Conservation (phyloP, 2,888 invertebrate species). For the Neria commutata region DNA sequence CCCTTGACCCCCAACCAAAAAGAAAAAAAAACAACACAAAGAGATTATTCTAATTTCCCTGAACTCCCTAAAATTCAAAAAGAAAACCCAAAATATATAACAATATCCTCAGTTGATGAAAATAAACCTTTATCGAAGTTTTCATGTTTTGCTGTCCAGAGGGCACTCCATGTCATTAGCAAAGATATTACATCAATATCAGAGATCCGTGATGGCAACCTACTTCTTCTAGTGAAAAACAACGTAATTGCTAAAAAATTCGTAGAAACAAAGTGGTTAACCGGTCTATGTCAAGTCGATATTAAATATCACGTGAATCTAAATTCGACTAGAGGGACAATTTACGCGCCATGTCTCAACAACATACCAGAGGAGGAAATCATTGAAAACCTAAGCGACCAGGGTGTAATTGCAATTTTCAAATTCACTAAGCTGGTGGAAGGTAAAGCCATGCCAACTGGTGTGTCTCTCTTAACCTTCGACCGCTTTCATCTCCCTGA, state of each 20-base stretch:
- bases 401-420: slow-evolving; percentile 11
- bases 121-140: not conserved
- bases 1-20: not conserved
- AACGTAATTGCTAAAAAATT: not conserved
- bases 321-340: slow-evolving; percentile 7
- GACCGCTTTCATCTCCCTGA: no score
- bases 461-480: slow-evolving; percentile 8
- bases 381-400: slow-evolving; percentile 3
- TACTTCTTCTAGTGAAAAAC: not conserved
- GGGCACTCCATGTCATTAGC: not conserved
- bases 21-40: not conserved
- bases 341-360: slow-evolving; percentile 6
- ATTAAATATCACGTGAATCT: no score
- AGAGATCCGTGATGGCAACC: no score
- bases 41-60: not conserved
- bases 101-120: not conserved
- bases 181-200: no score
- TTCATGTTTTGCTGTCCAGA: no score
- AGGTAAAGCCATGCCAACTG: not conserved
- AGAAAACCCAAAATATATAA: not conserved
- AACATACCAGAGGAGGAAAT: slow-evolving; percentile 14
- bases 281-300: not conserved
- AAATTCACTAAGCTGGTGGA: slow-evolving; percentile 8
- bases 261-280: not conserved
- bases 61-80: not conserved